Base-by-base conservation (phyloP, 2,888 invertebrate genomes). In the Cantharis rufa region DNA sequence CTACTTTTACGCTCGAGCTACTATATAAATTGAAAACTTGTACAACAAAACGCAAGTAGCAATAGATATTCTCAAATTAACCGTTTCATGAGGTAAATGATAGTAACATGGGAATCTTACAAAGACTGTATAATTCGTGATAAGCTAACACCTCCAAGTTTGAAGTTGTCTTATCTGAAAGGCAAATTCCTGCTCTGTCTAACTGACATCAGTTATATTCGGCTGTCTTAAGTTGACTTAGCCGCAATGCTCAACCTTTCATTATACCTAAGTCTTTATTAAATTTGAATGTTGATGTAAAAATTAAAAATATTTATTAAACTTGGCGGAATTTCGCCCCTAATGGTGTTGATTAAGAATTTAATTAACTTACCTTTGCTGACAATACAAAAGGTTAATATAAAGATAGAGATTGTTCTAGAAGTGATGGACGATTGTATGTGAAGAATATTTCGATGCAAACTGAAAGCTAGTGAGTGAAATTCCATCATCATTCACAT, bases 61-160 rank as follows among this genome's bases (percentile, higher is more conserved):
- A 62, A 68, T 63, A 71, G 72, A 75, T 76, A 76, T 78, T 70
- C 61, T 69, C 68, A 71, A 70, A 72, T 72, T 71, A 70, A 69
- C 68, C 13, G 62, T 69, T 62, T 62, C 48, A 76, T 63, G 69
- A 71, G 66, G 73, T 48, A 71, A 74, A 71, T 78, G 72, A 80
- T 75, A 76, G 76, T 28, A 70, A 80, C 82, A 79, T 80, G 80
- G 79, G 81, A 82, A 84, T 82, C 82, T 83, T 81, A 76, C 82
- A 78, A 77, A 80, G 78, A 48, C 48, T 48, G 84, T 82, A 80
- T 83, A 82, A 82, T 81, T 82, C 71, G 77, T 82, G 82, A 84
- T 84, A 83, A 84, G 83, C 82, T 82, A 82, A 82, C 81, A 82
- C 81, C 82, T 81, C 80, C 79, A 84, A 84, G 83, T 84, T 84